Percentiles rank a stretch among this genome's conserved stretches.
Evolutionary conservation across 1,140 invertebrate species (phyloP).

Genomic region (Conus ventricosus): DNA sequence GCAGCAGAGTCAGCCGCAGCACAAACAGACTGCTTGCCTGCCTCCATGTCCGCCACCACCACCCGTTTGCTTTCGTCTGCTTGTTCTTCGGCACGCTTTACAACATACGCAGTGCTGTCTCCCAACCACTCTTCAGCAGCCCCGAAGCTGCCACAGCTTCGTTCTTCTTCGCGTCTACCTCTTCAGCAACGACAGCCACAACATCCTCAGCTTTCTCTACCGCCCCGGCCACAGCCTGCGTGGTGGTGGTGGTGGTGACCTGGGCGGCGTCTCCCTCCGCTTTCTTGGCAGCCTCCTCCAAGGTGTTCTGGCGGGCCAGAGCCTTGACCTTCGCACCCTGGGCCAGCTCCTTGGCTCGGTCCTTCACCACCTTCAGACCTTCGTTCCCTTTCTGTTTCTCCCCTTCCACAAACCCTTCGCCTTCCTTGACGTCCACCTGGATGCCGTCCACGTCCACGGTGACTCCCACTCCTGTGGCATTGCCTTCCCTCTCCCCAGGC

Average conservation of each 20-base stretch:
- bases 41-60: background rate
- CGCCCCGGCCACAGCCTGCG: conserved; percentile 1
- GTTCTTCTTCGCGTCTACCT: background rate
- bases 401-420: background rate
- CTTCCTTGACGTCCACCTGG: conserved; percentile 23
- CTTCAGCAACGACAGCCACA: background rate
- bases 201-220: conserved; percentile 11
- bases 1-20: conserved; percentile 13
- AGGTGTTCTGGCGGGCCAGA: conserved; percentile 3
- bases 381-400: background rate
- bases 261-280: too few species aligned
- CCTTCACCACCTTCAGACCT: background rate
- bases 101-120: background rate
- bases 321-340: conserved; percentile 21
- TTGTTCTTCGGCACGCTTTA: too few species aligned
- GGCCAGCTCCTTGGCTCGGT: conserved; percentile 25
- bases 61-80: too few species aligned
- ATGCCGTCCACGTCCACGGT: conserved; percentile 20
- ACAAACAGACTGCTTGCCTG: background rate
- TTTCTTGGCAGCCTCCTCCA: conserved; percentile 14
- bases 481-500: conserved; percentile 19
- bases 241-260: too few species aligned
- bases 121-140: background rate
- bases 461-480: background rate
- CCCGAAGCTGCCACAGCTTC: background rate